These are phyloP conservation scores for Oenanthe melanoleuca DNA, from an alignment of 2,113 vertebrate species.

Conservation along the genomic window DNA sequence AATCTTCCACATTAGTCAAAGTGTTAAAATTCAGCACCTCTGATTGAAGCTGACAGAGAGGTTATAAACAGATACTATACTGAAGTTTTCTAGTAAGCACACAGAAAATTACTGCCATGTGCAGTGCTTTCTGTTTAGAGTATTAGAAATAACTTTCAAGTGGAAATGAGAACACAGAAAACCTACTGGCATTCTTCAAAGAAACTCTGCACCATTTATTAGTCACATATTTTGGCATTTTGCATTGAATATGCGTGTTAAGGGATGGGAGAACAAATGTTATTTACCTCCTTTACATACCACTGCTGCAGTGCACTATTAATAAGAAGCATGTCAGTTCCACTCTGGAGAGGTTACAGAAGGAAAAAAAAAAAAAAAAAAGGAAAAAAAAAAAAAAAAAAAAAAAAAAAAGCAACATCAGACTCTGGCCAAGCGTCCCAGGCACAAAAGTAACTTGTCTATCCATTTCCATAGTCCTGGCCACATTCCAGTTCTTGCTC, in stretches of 20 bases:
- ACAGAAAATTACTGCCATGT: neutral
- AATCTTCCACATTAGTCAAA: neutral
- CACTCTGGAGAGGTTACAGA: neutral
- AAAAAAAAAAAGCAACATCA: neutral
- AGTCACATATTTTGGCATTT: neutral
- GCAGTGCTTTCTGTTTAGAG: neutral
- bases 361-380: no score
- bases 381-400: no score
- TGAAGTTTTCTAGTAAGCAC: neutral
- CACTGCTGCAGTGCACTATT: fast-evolving
- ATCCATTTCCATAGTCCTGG: neutral
- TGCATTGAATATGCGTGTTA: neutral
- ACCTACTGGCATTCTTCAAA: neutral
- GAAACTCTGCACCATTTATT: neutral
- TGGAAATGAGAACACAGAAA: neutral
- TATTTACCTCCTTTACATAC: neutral
- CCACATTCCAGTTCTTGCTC: neutral
- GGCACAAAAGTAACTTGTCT: neutral
- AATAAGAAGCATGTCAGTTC: neutral
- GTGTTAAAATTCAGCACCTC: neutral
- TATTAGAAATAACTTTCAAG: neutral
- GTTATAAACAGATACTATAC: neutral
- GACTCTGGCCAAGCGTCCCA: neutral
- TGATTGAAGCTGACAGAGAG: neutral
- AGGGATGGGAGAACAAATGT: neutral